These are phyloP conservation scores for Unio delphinus DNA, from an alignment of 2,888 invertebrate genomes.

Conservation along the genomic window DNA sequence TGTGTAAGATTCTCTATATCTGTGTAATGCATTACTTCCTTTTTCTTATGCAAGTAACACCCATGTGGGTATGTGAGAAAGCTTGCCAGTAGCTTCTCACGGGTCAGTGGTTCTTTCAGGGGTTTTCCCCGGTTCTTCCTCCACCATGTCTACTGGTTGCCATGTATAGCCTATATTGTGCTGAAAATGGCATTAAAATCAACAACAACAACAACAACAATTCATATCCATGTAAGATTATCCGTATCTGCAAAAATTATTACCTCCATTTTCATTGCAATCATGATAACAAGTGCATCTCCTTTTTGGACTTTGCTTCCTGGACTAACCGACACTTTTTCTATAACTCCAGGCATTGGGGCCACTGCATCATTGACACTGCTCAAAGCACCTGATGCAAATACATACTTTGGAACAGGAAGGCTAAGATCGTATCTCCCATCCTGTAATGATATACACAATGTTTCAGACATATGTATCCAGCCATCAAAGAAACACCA, in stretches of 20 bases:
- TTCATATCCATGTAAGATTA: too few relatives aligned
- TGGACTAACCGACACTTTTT: constrained; percentile 87
- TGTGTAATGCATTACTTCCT: constrained; percentile 81
- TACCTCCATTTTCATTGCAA: constrained; percentile 99
- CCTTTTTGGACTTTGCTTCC: constrained; percentile 89
- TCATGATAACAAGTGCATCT: constrained; percentile 92
- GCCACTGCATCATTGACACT: constrained; percentile 78
- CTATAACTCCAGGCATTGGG: constrained; percentile 97
- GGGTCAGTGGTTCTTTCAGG: too few relatives aligned
- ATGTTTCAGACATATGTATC: background rate
- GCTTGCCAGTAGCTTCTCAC: too few relatives aligned
- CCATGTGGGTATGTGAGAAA: too few relatives aligned
- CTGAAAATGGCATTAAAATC: too few relatives aligned
- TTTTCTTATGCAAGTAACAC: constrained; percentile 93
- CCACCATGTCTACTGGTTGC: too few relatives aligned
- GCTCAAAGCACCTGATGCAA: constrained; percentile 63
- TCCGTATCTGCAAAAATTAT: constrained; percentile 14
- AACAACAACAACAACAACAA: too few relatives aligned
- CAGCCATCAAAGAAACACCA: too few relatives aligned
- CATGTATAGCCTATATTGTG: too few relatives aligned
- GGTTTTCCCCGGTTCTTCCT: too few relatives aligned
- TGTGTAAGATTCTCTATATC: too few relatives aligned
- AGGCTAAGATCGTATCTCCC: constrained; percentile 59
- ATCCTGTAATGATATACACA: constrained; percentile 44
- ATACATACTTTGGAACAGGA: constrained; percentile 72